Conservation (phyloP, 2,888 invertebrate species). For the Cantharis nigra region DNA sequence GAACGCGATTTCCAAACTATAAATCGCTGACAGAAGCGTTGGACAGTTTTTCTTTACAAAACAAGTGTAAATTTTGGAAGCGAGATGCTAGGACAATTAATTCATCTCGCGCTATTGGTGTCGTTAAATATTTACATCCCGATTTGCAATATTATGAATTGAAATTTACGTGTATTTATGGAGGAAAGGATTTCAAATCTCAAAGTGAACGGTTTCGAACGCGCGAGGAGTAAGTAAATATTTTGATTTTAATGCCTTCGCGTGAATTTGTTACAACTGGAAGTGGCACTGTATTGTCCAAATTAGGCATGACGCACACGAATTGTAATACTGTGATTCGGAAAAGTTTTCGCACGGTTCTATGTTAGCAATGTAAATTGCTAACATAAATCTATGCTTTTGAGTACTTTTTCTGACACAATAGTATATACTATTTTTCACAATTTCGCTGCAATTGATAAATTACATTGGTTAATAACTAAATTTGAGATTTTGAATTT, state of each 20-base stretch:
- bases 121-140: slow-evolving; percentile 18
- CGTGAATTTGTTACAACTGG: background rate
- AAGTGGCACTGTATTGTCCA: background rate
- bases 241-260: background rate
- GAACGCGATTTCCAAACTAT: slow-evolving; percentile 34
- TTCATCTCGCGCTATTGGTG: slow-evolving; percentile 22
- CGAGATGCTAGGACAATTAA: slow-evolving; percentile 35
- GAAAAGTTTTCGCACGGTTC: too few species aligned
- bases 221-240: slow-evolving; percentile 19
- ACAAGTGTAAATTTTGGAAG: slow-evolving; percentile 35
- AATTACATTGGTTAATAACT: too few species aligned
- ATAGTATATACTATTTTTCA: too few species aligned
- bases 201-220: slow-evolving; percentile 22
- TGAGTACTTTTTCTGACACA: too few species aligned
- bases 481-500: too few species aligned
- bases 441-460: too few species aligned
- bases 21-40: slow-evolving; percentile 31
- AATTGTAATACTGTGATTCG: too few species aligned
- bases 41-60: slow-evolving; percentile 30
- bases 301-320: background rate
- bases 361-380: too few species aligned
- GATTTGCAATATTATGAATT: slow-evolving; percentile 36
- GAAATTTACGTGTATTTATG: slow-evolving; percentile 35
- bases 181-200: slow-evolving; percentile 29
- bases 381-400: too few species aligned